Conservation (phyloP, 2,888 invertebrate species). For the Cataglyphis cursor region DNA sequence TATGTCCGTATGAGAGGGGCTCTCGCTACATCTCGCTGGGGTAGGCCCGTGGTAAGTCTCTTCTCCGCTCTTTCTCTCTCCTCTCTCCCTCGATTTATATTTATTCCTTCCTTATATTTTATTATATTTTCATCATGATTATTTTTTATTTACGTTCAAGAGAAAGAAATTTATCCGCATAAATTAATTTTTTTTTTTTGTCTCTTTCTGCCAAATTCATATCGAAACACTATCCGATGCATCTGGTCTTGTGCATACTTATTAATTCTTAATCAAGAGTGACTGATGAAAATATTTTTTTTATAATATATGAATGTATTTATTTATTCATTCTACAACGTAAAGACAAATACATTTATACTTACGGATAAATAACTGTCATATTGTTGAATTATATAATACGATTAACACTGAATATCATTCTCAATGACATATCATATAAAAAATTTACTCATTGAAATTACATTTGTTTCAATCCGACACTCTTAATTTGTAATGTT, state of each 20-base stretch:
- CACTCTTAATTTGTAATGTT: too few relatives aligned
- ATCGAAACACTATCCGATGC: not conserved
- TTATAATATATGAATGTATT: not conserved
- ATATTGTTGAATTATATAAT: not conserved
- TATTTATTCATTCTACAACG: not conserved
- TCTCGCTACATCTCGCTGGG: constrained; percentile 27
- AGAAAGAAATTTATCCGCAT: not conserved
- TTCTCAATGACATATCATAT: not conserved
- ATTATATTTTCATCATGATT: not conserved
- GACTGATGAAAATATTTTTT: not conserved
- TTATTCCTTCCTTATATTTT: not conserved
- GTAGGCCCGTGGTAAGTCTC: constrained; percentile 39
- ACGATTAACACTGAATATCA: not conserved
- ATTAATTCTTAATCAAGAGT: not conserved
- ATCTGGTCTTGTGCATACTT: not conserved
- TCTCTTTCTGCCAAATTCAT: not conserved
- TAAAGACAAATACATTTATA: not conserved
- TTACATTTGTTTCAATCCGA: too few relatives aligned
- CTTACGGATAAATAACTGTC: not conserved
- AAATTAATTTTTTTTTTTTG: not conserved
- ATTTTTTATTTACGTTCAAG: not conserved
- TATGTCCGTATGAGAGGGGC: constrained; percentile 30
- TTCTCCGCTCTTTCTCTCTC: not conserved
- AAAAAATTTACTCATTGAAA: not conserved
- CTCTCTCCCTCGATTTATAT: not conserved